These are phyloP conservation scores for Callyntrura guangdongensis DNA, from an alignment of 2,888 invertebrate species.

Conservation along the genomic window DNA sequence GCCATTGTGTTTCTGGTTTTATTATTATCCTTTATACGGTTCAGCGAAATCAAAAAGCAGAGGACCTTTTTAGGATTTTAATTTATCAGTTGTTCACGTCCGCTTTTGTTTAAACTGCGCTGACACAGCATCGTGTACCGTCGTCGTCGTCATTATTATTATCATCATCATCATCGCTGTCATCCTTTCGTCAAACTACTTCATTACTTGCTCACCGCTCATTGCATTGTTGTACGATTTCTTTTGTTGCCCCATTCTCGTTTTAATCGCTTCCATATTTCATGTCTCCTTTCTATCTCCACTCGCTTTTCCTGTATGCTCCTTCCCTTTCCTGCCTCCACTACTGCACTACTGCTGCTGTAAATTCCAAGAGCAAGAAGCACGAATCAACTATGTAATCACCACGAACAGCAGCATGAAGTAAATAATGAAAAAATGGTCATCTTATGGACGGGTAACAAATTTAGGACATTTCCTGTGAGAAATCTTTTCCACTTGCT, in stretches of 20 bases:
- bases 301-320: neutral
- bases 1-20: neutral
- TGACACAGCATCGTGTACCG: neutral
- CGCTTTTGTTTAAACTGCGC: neutral
- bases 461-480: conserved; percentile 53
- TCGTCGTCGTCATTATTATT: neutral
- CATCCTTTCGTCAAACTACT: neutral
- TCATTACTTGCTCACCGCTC: conserved; percentile 10
- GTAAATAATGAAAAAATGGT: neutral
- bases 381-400: neutral
- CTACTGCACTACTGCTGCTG: neutral
- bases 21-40: neutral
- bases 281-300: neutral
- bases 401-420: neutral
- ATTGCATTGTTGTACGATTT: neutral
- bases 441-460: conserved; percentile 39
- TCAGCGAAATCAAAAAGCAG: neutral
- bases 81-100: neutral
- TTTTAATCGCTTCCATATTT: conserved; percentile 1
- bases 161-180: neutral
- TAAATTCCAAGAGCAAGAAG: too few species aligned
- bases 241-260: neutral
- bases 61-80: neutral
- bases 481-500: conserved; percentile 12
- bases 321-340: neutral